phyloP scores from a whole-genome alignment of 2,113 vertebrate genomes.

The Dolichallabes microphthalmus region DNA sequence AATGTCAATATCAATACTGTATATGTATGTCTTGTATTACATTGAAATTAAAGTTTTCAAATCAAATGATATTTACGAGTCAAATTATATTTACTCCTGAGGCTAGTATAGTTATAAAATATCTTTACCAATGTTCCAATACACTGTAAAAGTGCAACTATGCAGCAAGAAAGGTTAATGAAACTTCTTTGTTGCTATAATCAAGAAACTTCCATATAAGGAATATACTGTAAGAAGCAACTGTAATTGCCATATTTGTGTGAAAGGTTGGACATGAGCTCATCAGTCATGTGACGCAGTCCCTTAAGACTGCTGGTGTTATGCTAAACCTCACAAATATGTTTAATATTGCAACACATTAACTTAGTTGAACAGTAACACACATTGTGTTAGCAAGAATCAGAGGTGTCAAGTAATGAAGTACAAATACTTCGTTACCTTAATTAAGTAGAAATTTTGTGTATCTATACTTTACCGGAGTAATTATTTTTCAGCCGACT shows the following conservation, averaged over 20 bases:
- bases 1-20: too few species aligned
- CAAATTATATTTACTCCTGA: neutral
- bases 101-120: neutral
- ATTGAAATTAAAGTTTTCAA: neutral
- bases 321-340: slow-evolving; percentile 27
- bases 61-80: neutral
- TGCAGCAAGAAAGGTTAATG: neutral
- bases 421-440: too few species aligned
- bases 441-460: too few species aligned
- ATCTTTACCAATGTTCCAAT: neutral
- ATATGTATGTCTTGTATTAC: neutral
- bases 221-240: slow-evolving; percentile 23
- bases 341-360: slow-evolving; percentile 33
- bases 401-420: too few species aligned
- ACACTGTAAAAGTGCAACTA: neutral
- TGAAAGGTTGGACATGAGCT: slow-evolving; percentile 17
- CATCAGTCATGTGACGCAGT: slow-evolving; percentile 32
- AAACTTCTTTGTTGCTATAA: neutral
- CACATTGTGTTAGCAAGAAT: neutral
- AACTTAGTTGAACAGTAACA: neutral
- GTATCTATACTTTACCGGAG: too few species aligned
- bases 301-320: neutral
- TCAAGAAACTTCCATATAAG: slow-evolving; percentile 35
- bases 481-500: too few species aligned
- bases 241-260: neutral